These are phyloP conservation scores for Littorina saxatilis DNA, from an alignment of 1,140 invertebrate species.

Conservation along the genomic window DNA sequence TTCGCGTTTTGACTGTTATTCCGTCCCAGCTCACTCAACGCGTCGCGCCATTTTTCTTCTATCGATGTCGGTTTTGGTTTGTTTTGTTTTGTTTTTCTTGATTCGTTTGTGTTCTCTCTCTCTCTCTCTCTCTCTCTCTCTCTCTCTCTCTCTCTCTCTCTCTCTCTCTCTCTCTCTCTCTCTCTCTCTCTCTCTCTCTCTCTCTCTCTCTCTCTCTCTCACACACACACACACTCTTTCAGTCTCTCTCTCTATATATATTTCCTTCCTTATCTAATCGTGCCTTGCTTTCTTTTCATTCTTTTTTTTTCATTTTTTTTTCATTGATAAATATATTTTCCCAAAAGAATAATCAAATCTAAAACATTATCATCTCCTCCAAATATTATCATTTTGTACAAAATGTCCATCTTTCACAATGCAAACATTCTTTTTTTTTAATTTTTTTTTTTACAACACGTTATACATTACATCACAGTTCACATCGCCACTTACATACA, in stretches of 20 bases:
- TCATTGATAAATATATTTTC: not conserved
- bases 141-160: constrained; percentile 17
- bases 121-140: constrained; percentile 10
- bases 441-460: too few relatives aligned
- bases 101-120: not conserved
- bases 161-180: constrained; percentile 16
- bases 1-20: not conserved
- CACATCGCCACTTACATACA: too few relatives aligned
- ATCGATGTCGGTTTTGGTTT: not conserved
- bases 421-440: too few relatives aligned
- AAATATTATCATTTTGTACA: too few relatives aligned
- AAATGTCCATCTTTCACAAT: too few relatives aligned
- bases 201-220: not conserved
- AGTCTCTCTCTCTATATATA: too few relatives aligned
- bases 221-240: too few relatives aligned
- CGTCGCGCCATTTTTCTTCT: too few relatives aligned
- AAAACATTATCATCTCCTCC: too few relatives aligned
- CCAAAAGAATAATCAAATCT: too few relatives aligned
- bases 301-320: too few relatives aligned
- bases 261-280: not conserved
- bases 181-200: not conserved
- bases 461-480: constrained; percentile 6
- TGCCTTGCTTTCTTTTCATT: not conserved
- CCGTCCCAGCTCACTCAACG: too few relatives aligned
- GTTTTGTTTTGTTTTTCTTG: not conserved